Conservation (phyloP, 1,140 invertebrate species). For the Eriocheir sinensis region DNA sequence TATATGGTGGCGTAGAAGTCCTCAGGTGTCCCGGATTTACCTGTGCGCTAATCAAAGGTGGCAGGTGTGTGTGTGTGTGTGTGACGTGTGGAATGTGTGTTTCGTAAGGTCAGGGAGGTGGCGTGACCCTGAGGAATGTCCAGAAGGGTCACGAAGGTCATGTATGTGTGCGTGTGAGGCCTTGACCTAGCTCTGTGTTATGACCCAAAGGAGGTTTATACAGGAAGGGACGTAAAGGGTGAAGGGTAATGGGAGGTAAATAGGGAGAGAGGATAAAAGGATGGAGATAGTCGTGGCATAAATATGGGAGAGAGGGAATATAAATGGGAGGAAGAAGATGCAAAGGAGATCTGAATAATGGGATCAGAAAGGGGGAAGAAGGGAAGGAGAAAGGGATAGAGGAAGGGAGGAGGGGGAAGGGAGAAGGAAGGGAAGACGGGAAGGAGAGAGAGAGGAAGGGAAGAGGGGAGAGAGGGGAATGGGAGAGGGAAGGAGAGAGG, state of each 20-base stretch:
- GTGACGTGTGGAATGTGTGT: too few relatives aligned
- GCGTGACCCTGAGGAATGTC: background rate
- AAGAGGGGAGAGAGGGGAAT: background rate
- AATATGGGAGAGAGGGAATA: conserved; percentile 1
- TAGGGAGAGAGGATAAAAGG: background rate
- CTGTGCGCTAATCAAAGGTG: background rate
- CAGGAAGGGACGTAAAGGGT: background rate
- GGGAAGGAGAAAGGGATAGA: background rate
- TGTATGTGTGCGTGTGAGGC: background rate
- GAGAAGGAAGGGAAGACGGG: too few relatives aligned
- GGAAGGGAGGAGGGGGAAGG: background rate
- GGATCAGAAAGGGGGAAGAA: background rate
- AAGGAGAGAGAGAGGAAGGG: too few relatives aligned
- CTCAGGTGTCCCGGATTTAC: too few relatives aligned
- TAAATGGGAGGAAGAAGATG: background rate
- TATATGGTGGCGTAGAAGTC: too few relatives aligned
- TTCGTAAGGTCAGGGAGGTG: background rate
- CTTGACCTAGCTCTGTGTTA: background rate
- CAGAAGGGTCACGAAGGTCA: background rate
- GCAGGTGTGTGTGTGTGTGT: background rate
- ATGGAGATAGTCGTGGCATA: too few relatives aligned
- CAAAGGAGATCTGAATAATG: background rate
- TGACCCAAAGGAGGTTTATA: background rate
- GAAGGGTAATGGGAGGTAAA: background rate
- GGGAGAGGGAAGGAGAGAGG: too few relatives aligned